phyloP scores from a whole-genome alignment of 92 coral and sea anemone species.

The Zoanthus sansibaricus region DNA sequence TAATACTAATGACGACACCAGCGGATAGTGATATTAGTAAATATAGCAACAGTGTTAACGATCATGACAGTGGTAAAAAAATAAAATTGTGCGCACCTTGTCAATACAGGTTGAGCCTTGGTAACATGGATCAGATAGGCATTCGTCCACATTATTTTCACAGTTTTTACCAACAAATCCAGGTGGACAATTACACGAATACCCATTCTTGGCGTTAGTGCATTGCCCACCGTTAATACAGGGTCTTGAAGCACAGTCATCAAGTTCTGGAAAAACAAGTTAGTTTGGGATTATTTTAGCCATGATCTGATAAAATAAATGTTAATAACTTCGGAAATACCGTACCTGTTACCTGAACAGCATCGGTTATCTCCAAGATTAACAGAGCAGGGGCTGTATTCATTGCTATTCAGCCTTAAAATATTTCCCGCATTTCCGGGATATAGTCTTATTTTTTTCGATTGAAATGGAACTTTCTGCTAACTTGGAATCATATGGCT shows the following conservation, averaged over 20 bases:
- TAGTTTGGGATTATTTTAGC: not conserved
- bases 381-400: too few species aligned
- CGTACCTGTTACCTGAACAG: too few species aligned
- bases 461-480: too few species aligned
- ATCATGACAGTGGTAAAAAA: not conserved
- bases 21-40: not conserved
- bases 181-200: conserved; percentile 73
- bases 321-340: too few species aligned
- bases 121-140: conserved; percentile 86
- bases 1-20: too few species aligned
- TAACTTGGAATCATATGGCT: too few species aligned
- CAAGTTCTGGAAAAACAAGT: conserved; percentile 63
- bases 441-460: too few species aligned
- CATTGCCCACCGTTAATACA: conserved; percentile 76
- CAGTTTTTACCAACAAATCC: conserved; percentile 79
- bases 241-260: conserved; percentile 82
- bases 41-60: not conserved
- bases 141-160: conserved; percentile 76
- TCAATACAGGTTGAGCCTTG: conserved; percentile 81
- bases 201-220: conserved; percentile 82
- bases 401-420: too few species aligned
- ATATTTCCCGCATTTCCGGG: too few species aligned
- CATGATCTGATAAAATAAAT: too few species aligned
- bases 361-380: too few species aligned
- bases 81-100: conserved; percentile 48